Evolutionary conservation across 2,113 vertebrate genomes (phyloP), one percentile per base, ranked within the genome.

Genomic region (Nanorana parkeri): DNA sequence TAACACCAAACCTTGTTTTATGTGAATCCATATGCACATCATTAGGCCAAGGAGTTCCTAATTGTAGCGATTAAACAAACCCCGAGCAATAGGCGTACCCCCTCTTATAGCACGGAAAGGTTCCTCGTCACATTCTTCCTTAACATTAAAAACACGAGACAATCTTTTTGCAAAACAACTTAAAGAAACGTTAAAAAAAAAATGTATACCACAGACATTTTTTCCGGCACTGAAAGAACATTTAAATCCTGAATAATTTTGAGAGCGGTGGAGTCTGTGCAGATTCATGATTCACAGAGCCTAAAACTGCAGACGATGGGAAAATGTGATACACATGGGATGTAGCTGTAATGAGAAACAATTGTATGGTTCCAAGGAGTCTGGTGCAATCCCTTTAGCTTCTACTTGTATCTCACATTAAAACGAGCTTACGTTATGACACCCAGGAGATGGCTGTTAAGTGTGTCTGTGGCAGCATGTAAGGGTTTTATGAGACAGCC

Each of bases 271-370:
- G 78, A 69, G 32, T 21, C 29, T 21, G 17, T 13, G 56, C 67
- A 51, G 55, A 71, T 28, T 41, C 56, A 47, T 80, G 78, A 80
- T 71, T 80, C 78, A 80, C 77, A 26, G 23, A 3, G 52, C 68
- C 29, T 26, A 28, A 24, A 79, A 79, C 29, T 80, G 66, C 66
- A 26, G 55, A 55, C 28, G 47, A 71, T 47, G 55, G 67, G 68
- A 80, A 71, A 71, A 69, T 80, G 32, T 51, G 55, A 71, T 71
- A 16, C 78, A 71, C 67, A 61, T 24, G 78, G 78, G 56, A 80
- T 23, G 21, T 41, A 24, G 24, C 54, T 26, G 26, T 36, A 80
- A 69, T 61, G 67, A 71, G 36, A 63, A 61, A 28, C 67, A 80
- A 80, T 63, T 20, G 78, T 19, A 61, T 26, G 32, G 65, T 61